Base-by-base conservation (phyloP, 2,113 vertebrate species). In the Chelonoidis abingdonii region DNA sequence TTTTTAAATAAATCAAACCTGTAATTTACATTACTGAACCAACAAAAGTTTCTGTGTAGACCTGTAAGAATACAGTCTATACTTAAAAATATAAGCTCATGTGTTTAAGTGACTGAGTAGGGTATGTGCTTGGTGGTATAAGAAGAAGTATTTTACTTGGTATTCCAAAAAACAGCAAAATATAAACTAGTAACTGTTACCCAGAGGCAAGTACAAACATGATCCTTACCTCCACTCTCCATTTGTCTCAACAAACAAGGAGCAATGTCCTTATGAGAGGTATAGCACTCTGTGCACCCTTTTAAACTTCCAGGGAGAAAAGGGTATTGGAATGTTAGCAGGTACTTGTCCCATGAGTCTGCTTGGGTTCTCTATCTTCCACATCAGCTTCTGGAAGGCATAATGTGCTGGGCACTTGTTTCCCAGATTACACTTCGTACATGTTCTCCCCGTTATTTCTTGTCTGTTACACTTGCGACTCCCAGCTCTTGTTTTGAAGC, bases 211-310 rank as follows among this genome's bases (percentile, higher is more conserved):
- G 16, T 47, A 76, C 49, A 35, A 19, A 0, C 69, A 1, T 57
- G 50, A 12, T 0, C 2, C 5, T 80, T 0, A 0, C 59, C 6
- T 17, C 8, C 56, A 0, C 19, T 80, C 3, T 44, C 35, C 10
- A 5, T 14, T 2, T 44, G 47, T 35, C 9, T 41, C 12, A 44
- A 14, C 11, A 10, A n/a, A 44, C 38, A 22, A 3, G 2, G n/a
- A 78, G 13, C 41, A 25, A 31, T 14, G 16, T 41, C 38, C 3
- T 57, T 9, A 57, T 3, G 54, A 10, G 29, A 47, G 8, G 75
- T 82, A 8, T 22, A 59, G 75, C 3, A 1, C 19, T 1, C 17
- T 86, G 10, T 82, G 50, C 75, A 78, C 19, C 1, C 1, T 5
- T 50, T 3, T 35, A 53, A 94, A 6, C 22, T 85, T 2, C 29